phyloP scores from a whole-genome alignment of 2,888 invertebrate species.

The Eurytoma adleriae region DNA sequence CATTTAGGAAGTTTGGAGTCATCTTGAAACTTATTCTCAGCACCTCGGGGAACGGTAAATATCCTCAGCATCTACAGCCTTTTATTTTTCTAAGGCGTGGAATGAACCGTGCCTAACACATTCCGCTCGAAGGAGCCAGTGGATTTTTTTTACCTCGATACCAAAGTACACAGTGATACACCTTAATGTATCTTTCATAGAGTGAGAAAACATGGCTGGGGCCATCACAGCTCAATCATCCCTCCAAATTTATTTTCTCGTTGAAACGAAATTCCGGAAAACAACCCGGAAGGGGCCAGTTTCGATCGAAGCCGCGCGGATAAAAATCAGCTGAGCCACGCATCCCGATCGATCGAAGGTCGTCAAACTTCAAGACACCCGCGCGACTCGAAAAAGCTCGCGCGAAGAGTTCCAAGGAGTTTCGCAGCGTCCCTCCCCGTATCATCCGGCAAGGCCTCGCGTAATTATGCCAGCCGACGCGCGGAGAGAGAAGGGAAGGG shows the following conservation, averaged over 20 bases:
- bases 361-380: background rate
- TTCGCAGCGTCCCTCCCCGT: slow-evolving; percentile 30
- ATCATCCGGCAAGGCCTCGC: background rate
- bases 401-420: slow-evolving; percentile 28
- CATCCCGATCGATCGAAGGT: background rate
- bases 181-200: too few species aligned
- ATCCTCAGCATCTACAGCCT: slow-evolving; percentile 38
- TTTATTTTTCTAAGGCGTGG: slow-evolving; percentile 8
- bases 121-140: too few species aligned
- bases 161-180: too few species aligned
- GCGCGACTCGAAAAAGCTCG: background rate
- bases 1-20: slow-evolving; percentile 45
- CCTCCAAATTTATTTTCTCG: too few species aligned
- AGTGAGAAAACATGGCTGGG: too few species aligned
- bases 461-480: slow-evolving; percentile 42
- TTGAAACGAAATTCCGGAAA: too few species aligned
- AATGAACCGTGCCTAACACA: too few species aligned
- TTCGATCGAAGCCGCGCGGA: background rate
- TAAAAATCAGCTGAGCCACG: slow-evolving; percentile 7
- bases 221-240: too few species aligned
- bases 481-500: background rate
- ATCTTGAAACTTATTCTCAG: slow-evolving; percentile 42
- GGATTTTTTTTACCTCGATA: too few species aligned
- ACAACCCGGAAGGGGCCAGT: background rate
- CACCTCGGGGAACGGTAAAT: slow-evolving; percentile 33